phyloP scores from a whole-genome alignment of 2,888 invertebrate species.

The Leptopilina syphax region DNA sequence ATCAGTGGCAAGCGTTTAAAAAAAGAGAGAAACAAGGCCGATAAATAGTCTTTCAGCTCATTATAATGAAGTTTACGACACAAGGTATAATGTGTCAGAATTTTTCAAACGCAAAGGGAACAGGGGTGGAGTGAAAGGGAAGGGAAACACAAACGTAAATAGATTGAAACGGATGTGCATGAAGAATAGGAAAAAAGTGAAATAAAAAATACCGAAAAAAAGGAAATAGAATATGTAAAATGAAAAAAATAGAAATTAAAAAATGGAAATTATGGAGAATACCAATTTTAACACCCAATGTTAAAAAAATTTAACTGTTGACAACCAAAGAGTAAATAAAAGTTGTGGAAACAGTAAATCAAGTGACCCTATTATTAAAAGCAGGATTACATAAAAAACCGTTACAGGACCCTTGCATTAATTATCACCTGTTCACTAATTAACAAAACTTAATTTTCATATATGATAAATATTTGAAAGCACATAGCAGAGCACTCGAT shows the following conservation, averaged over 20 bases:
- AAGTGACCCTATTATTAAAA: too few species aligned
- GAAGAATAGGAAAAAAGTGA: not conserved
- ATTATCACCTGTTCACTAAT: not conserved
- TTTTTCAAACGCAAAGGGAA: not conserved
- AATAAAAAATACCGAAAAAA: not conserved
- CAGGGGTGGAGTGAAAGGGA: not conserved
- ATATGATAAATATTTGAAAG: constrained; percentile 3
- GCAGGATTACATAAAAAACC: too few species aligned
- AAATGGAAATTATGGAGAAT: too few species aligned
- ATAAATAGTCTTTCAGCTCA: not conserved
- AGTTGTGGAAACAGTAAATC: too few species aligned
- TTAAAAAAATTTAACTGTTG: too few species aligned
- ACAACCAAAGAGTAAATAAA: too few species aligned
- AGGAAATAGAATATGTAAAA: not conserved
- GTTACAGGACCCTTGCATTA: not conserved
- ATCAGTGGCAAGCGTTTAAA: not conserved
- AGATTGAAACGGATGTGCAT: constrained; percentile 3
- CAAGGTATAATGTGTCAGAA: not conserved
- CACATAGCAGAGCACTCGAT: constrained; percentile 9
- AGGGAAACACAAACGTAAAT: not conserved
- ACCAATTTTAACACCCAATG: too few species aligned
- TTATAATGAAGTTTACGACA: constrained; percentile 12
- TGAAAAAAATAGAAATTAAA: too few species aligned
- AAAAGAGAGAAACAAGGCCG: not conserved
- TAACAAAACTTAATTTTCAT: not conserved